Evolutionary conservation across 2,797 vertebrate species (phyloP), one percentile per base, ranked within the genome.

Genomic region (Ceyx erithaca): DNA sequence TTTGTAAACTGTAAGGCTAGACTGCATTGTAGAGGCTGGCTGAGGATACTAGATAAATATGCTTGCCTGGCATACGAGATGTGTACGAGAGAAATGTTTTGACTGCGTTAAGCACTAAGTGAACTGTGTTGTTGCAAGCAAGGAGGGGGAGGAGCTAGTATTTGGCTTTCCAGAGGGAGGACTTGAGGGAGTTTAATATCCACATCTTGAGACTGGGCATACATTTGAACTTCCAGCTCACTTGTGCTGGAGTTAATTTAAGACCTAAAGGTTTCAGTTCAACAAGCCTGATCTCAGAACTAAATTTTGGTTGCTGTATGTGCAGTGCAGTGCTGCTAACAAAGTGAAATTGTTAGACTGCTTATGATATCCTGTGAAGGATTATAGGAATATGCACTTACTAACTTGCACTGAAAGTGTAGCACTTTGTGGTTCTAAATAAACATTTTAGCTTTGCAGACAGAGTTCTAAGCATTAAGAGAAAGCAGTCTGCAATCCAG

Each of bases 61-160:
- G 25, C 43, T 88, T 54, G 45, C 12, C 20, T 64, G 20, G n/a
- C 12, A 37, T 37, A 37, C 3, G 4, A 68, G n/a, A 25, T 49
- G 9, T 28, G 0, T 26, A 4, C 0, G 1, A 23, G 10, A 48
- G 28, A 31, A 35, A 9, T 37, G 19, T 64, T 85, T 64, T 59
- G 26, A 10, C 19, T 61, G 16, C 8, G 6, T 30, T 37, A 43
- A 67, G 22, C n/a, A 25, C 2, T 58, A 51, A 61, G 54, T 25
- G 16, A 10, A 8, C 20, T 35, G 8, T 58, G 14, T 51, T 67
- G 31, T 37, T 37, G 37, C 37, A 37, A 37, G 13, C 37, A 37
- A 61, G 45, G 9, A 35, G 30, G 68, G 22, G 8, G 23, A 46
- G 9, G 20, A 62, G 15, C 8, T 57, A 45, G 45, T 7, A 2